Conservation (phyloP, 2,888 invertebrate genomes). For the Ichneumon xanthorius region DNA sequence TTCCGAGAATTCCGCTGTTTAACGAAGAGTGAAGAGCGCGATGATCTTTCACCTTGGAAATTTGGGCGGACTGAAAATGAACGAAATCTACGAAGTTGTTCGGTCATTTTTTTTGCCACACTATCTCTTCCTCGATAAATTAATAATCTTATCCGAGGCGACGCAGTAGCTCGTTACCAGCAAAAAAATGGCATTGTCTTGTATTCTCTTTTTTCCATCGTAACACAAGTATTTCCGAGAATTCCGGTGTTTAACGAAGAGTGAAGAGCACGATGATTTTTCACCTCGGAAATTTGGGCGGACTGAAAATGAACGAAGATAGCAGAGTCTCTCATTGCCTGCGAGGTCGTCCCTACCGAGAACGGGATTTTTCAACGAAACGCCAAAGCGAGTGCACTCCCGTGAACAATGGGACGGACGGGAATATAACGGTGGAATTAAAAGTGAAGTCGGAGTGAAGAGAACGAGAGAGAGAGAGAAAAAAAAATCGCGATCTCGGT, state of each 20-base stretch:
- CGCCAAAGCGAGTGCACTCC: slow-evolving; percentile 10
- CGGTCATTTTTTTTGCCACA: no score
- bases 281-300: slow-evolving; percentile 26
- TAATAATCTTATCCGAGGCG: no score
- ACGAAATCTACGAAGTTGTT: background rate
- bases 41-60: slow-evolving; percentile 41
- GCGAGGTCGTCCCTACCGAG: background rate
- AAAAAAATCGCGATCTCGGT: background rate
- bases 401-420: slow-evolving; percentile 21
- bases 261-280: slow-evolving; percentile 34
- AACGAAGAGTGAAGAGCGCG: slow-evolving; percentile 19
- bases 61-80: slow-evolving; percentile 1
- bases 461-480: slow-evolving; percentile 8
- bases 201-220: background rate
- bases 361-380: slow-evolving; percentile 23
- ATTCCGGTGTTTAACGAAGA: slow-evolving; percentile 30
- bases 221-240: slow-evolving; percentile 13
- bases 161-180: background rate
- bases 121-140: no score
- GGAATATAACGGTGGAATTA: slow-evolving; percentile 43
- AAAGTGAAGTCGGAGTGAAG: slow-evolving; percentile 32
- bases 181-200: no score
- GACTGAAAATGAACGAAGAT: slow-evolving; percentile 11
- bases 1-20: slow-evolving; percentile 29
- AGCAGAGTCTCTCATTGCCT: background rate